phyloP scores from a whole-genome alignment of 2,797 vertebrate genomes.

The Ctenosaura bakeri region DNA sequence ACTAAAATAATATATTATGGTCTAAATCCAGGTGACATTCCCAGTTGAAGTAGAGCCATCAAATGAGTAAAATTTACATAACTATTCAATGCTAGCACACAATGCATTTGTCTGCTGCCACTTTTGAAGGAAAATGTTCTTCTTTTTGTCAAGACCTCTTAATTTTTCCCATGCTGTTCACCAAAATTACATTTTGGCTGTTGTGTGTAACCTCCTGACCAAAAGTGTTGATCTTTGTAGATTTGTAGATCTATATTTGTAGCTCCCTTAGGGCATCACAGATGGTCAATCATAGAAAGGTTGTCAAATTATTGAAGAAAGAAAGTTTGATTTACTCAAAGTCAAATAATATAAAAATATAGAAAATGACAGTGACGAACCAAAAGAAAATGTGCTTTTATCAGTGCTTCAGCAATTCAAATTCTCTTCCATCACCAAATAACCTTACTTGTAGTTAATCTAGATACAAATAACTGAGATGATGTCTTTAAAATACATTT shows the following conservation, averaged over 20 bases:
- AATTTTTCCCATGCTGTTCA: background rate
- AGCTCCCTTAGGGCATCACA: background rate
- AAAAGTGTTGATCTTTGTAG: background rate
- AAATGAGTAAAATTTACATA: too few relatives aligned
- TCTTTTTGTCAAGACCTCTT: background rate
- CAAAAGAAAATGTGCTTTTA: background rate
- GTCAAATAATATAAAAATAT: background rate
- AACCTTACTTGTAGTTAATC: slow-evolving; percentile 61
- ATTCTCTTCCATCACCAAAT: slow-evolving; percentile 49
- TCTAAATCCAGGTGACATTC: too few relatives aligned
- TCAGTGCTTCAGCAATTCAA: slow-evolving; percentile 47
- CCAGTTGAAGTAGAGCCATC: too few relatives aligned
- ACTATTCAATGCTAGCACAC: background rate
- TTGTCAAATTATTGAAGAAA: background rate
- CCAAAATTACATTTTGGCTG: background rate
- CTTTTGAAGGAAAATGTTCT: background rate
- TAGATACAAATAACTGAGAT: slow-evolving; percentile 66
- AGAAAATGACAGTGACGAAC: background rate
- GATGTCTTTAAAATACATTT: slow-evolving; percentile 60
- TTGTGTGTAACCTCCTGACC: too few relatives aligned
- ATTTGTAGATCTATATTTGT: too few relatives aligned
- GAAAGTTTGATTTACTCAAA: background rate
- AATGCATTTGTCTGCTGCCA: background rate
- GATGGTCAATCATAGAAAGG: background rate
- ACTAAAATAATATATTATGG: too few relatives aligned